Base-by-base conservation (phyloP, 37 sponge, comb jelly and placozoan genomes). In the Beroe forskalii region DNA sequence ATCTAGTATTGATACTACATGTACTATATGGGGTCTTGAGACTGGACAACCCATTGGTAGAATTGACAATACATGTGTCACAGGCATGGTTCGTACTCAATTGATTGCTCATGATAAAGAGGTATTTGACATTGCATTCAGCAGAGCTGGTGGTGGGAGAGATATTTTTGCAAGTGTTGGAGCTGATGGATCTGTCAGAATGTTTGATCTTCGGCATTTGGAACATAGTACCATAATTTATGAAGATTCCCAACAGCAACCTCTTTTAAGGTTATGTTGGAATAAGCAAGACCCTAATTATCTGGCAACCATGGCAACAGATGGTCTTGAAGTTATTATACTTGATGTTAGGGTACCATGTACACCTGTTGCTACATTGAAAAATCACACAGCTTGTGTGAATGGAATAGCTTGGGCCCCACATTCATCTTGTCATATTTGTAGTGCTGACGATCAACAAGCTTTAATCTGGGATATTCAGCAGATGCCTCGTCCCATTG, bases 401-500 rank as follows among this genome's bases (percentile, higher is more conserved):
- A 96, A 96, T 92, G 95, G 97, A 0, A 95, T 96, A 30, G 91
- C 97, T 32, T 96, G 97, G 97, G 97, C 97, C 20, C 97, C 97
- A 6, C 97, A 96, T 80, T 96, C 97, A 20, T 96, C 97, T 37
- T 96, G 97, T 89, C 97, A 96, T 61, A 94, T 96, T 28, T 96
- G 97, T 44, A 92, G 95, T 39, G 97, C 97, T 76, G 96, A 95
- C 62, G 97, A 96, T 61, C 92, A 91, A 36, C 95, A 96, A 37
- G 97, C 97, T 19, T 80, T 96, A 41, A 96, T 96, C 3, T 96
- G 97, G 97, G 97, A 96, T 89, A 96, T 96, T 38, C 97, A 96
- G 90, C 94, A 93, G 62, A 94, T 96, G 94, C 95, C 97, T 22
- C 90, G 93, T 37, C 94, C 97, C 4, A 94, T 96, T 35, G 97